These are phyloP conservation scores for Babyrousa celebensis DNA, from an alignment of 2,797 vertebrate genomes.

Conservation along the genomic window DNA sequence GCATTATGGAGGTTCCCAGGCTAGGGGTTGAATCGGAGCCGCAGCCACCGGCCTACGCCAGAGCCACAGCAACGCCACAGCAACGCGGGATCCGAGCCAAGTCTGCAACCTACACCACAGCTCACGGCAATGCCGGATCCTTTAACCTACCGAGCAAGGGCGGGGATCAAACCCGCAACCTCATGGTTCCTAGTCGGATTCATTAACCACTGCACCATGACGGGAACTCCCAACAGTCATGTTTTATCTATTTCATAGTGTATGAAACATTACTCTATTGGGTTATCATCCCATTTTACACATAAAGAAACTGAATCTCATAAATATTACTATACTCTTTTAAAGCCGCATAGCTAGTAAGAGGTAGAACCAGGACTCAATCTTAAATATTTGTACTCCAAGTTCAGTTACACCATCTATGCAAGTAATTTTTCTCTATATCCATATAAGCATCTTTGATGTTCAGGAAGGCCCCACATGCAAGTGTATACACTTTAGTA, in stretches of 20 bases:
- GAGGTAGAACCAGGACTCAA: background rate
- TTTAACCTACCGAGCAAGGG: no score
- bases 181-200: no score
- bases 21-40: no score
- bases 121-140: no score
- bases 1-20: no score
- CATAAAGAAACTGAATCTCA: background rate
- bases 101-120: no score
- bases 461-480: background rate
- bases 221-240: background rate
- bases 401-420: background rate
- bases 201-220: no score
- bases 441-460: background rate
- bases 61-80: no score
- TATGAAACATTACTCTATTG: background rate
- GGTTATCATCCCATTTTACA: background rate
- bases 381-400: conserved; percentile 28
- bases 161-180: no score
- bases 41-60: no score
- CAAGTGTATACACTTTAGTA: background rate
- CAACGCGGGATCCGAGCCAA: no score
- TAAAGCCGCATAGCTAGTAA: background rate
- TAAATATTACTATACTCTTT: conserved; percentile 2
- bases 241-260: background rate
- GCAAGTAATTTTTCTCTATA: background rate